These are phyloP conservation scores for Marmota monax DNA, from an alignment of 2,113 vertebrate genomes.

Conservation along the genomic window DNA sequence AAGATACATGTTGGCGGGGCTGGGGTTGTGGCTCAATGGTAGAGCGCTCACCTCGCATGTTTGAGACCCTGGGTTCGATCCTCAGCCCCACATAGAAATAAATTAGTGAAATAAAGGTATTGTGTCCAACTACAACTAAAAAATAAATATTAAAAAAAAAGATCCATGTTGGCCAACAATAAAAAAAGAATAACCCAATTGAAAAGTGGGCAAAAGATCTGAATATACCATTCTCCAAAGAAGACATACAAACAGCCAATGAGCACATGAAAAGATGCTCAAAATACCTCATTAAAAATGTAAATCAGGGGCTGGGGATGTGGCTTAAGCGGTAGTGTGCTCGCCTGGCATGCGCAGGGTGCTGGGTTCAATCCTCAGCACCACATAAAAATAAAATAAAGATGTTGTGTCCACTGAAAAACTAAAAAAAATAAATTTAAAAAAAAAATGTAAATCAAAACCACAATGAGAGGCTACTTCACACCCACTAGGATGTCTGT, in stretches of 20 bases:
- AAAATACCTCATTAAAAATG: no score
- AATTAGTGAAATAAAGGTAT: neutral
- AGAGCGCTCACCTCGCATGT: neutral
- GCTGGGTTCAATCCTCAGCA: no score
- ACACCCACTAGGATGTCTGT: neutral
- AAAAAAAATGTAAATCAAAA: constrained; percentile 47
- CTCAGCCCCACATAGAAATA: neutral
- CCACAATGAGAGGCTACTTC: constrained; percentile 32
- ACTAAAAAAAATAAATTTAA: no score
- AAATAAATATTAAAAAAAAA: neutral
- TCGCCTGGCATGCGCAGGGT: no score
- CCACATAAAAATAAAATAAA: no score
- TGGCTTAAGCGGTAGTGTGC: no score
- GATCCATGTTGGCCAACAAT: neutral
- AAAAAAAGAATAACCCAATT: neutral
- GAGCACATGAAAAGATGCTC: neutral
- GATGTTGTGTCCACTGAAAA: no score
- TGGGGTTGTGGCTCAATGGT: neutral
- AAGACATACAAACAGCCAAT: constrained; percentile 1
- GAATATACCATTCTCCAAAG: neutral
- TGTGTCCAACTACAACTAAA: no score
- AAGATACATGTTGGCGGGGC: neutral
- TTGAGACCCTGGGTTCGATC: neutral
- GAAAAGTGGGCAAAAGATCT: neutral
- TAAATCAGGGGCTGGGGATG: no score